Evolutionary conservation across 2,797 vertebrate species (phyloP), one percentile per base, ranked within the genome.

Genomic region (Rhinoraja longicauda): DNA sequence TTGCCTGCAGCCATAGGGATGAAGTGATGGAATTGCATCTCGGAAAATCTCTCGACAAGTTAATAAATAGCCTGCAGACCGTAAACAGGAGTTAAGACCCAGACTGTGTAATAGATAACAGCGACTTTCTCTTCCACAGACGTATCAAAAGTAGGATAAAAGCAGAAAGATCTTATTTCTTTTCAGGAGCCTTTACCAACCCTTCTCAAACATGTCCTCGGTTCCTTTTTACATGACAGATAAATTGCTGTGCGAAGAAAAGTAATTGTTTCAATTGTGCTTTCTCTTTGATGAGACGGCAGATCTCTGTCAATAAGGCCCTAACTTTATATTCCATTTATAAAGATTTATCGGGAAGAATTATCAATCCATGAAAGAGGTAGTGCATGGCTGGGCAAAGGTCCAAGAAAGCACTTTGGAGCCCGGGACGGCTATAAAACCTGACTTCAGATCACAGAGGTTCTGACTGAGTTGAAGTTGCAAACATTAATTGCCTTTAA

Each of bases 311-410:
- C 90, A 53, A 75, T 24, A 92, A 57, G 70, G 29, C 24, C 88
- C 36, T 9, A 29, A 10, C 36, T 91, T 53, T 73, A 53, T 73
- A 73, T 73, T 91, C 39, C 39, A 91, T 17, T 91, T 73, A 45
- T 72, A 73, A 92, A 92, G 90, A 92, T 92, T 92, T 92, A 92
- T 17, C 90, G 45, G 26, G 13, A 26, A 8, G 70, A 53, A 92
- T 75, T 73, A 75, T 53, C 36, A 75, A 53, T 75, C 45, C 45
- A 39, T 90, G 88, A 29, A 45, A 4, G 36, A 75, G 70, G 39
- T 19, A 29, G 45, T 29, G n/a, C 90, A 92, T 45, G 13, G 4
- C 53, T 72, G 90, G 70, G 70, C 90, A 92, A 39, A 10, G 15
- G 13, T 73, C 90, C 90, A 92, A 12, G 21, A 29, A 92, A 75